A percentile compares a stretch with the other conserved stretches of the same genome.
phyloP scores from a whole-genome alignment of 2,113 vertebrate genomes.

The Cyanocitta stelleri region DNA sequence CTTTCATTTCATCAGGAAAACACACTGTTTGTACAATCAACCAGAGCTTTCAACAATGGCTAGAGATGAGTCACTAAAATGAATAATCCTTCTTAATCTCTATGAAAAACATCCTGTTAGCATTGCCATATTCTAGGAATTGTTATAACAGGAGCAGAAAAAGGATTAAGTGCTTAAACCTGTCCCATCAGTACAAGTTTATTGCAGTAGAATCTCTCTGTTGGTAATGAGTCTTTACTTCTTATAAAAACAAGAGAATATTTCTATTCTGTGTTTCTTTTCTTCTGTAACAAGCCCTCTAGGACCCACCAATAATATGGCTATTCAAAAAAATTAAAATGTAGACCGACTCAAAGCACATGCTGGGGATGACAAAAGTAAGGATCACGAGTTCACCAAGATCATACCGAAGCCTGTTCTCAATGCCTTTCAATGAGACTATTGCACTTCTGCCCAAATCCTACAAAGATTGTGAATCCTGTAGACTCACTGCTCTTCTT shows the following conservation, averaged over 20 bases:
- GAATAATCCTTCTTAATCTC: conserved; percentile 56
- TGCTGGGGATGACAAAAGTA: not conserved
- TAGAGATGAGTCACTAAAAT: conserved; percentile 54
- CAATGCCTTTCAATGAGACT: not conserved
- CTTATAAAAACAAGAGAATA: not conserved
- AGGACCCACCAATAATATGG: not conserved
- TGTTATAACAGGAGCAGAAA: conserved; percentile 34
- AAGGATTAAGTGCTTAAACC: conserved; percentile 48
- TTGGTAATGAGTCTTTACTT: not conserved
- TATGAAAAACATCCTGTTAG: conserved; percentile 56
- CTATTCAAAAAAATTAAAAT: not conserved
- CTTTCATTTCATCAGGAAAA: conserved; percentile 14
- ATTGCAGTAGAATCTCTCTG: not conserved
- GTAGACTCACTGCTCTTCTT: not conserved
- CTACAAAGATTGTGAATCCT: not conserved
- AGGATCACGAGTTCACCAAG: not conserved
- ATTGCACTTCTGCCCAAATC: not conserved
- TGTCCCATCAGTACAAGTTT: not conserved
- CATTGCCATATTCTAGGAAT: conserved; percentile 51
- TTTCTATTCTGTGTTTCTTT: not conserved
- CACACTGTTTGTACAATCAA: not conserved
- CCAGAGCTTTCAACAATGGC: conserved; percentile 12
- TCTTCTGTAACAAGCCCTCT: not conserved
- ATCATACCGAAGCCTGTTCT: not conserved
- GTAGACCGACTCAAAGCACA: not conserved